Base-by-base conservation (phyloP, 2,888 invertebrate genomes). In the Spialia ferax region DNA sequence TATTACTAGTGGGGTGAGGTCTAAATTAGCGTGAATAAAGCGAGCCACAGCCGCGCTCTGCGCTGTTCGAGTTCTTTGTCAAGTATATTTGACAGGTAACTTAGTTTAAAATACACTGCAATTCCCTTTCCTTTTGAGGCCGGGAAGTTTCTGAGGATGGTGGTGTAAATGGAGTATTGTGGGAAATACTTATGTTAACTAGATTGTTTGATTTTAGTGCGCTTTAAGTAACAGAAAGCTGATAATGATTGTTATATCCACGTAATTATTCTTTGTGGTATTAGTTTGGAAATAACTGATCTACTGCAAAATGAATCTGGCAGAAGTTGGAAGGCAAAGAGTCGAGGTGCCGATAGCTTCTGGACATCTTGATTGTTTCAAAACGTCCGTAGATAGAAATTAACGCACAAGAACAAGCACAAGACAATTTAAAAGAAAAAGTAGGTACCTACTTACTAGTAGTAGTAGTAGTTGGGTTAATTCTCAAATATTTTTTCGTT, bases 21-120 rank as follows among this genome's bases (percentile, higher is more conserved):
- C 42, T 15, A 45, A 38, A 38, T 38, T 18, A 5, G 38, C 13
- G 54, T 54, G 29, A 29, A 20, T 3, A 45, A 13, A 5, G 22
- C 1, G 18, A 52, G 18, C 57, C 38, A 20, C 48, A 55, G 57
- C 59, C 45, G 32, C 35, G 56, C 35, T 56, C 20, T 32, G 20
- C 35, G 35, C 55, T 22, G 20, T 52, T 66, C 26, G 52, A 42
- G 59, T 59, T 66, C 60, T 66, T 66, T 66, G 60, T 60, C 54
- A 20, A 60, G 26, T 45, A 60, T 26, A 60, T 60, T 60, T 45
- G 48, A 60, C 54, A 55, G 55, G 38, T 56, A 63, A 63, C 55
- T 63, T 63, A 45, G 55, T 63, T 55, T 63, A 35, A 54, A 54
- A 54, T 54, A 54, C 29, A 54, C 54, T 54, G 54, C 8, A 54